These are phyloP conservation scores for Chromobotia macracanthus DNA, from an alignment of 2,797 vertebrate genomes.

Conservation along the genomic window DNA sequence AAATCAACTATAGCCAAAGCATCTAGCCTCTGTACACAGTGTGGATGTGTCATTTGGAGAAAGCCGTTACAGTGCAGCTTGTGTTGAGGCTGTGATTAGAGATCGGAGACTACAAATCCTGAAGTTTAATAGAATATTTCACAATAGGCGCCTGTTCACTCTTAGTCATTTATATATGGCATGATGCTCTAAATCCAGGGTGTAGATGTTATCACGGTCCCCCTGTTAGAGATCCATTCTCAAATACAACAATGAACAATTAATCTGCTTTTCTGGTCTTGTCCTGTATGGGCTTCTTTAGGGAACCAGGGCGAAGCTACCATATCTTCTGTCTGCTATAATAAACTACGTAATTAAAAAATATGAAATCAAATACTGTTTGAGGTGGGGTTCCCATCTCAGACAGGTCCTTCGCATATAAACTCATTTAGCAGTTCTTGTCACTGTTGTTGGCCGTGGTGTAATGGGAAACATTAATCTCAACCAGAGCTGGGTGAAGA, in stretches of 20 bases:
- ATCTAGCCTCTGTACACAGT: not conserved
- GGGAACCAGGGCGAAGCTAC: not conserved
- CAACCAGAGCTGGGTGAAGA: slow-evolving; percentile 11
- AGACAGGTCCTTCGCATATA: slow-evolving; percentile 7
- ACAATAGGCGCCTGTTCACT: not conserved
- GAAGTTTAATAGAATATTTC: slow-evolving; percentile 42
- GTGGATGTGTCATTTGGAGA: not conserved
- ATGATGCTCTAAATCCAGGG: slow-evolving; percentile 22
- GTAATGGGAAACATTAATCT: not conserved
- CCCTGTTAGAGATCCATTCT: not conserved
- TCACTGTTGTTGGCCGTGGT: not conserved
- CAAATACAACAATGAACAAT: not conserved
- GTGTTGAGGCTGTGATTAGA: not conserved
- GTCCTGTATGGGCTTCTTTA: slow-evolving; percentile 4
- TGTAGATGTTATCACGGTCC: slow-evolving; percentile 17
- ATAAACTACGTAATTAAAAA: slow-evolving; percentile 26
- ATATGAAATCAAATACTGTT: slow-evolving; percentile 10
- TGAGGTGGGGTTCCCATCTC: not conserved
- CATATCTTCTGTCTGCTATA: not conserved
- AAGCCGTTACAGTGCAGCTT: slow-evolving; percentile 8
- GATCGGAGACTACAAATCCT: slow-evolving; percentile 38
- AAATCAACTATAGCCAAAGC: not conserved
- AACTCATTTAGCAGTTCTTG: not conserved
- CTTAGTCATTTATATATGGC: not conserved
- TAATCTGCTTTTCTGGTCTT: not conserved